Evolutionary conservation across 2,113 vertebrate species (phyloP), one percentile per base, ranked within the genome.

Genomic region (Tyrannus savana): DNA sequence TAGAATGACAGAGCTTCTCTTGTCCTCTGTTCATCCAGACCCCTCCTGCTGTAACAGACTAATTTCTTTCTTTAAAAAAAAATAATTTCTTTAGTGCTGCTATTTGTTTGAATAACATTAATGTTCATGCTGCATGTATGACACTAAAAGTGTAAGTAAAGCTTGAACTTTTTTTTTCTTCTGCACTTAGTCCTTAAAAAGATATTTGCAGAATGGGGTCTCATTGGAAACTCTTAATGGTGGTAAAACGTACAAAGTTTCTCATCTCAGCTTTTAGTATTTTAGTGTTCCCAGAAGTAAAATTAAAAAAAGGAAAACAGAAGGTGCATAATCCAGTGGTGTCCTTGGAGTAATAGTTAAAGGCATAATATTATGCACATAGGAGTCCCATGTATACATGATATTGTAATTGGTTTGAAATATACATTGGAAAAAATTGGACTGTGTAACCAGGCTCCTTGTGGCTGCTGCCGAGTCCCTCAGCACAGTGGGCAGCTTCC

Each of bases 281-380:
- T 97, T 97, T 97, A 97, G 80, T 86, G 84, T 95, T 96, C 94
- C 92, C 91, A 95, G 90, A 86, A 97, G 95, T 95, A 96, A 96
- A 96, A 96, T 95, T 95, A 67, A 96, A 97, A 97, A 92, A 96
- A 89, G 76, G 73, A 92, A 97, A 97, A 94, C 94, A 97, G 93
- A 97, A 96, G 89, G 83, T 95, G 60, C 76, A 75, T 97, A 97
- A 97, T 97, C 87, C 88, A 88, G 71, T 47, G 66, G 72, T 93
- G 82, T 96, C 95, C 91, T 96, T 87, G 95, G 95, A 97, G 92
- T 97, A 96, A 90, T 94, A 96, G 91, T 95, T 96, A 87, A 97
- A 97, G 89, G 92, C 73, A 53, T 95, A 95, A 91, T 97, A 94
- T 97, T 94, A 60, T 84, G 83, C 89, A 92, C 74, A 58, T 85